Percentiles rank a stretch among this genome's conserved stretches.
These are phyloP conservation scores for Bicyclus anynana DNA, from an alignment of 1,140 invertebrate species.

Conservation along the genomic window DNA sequence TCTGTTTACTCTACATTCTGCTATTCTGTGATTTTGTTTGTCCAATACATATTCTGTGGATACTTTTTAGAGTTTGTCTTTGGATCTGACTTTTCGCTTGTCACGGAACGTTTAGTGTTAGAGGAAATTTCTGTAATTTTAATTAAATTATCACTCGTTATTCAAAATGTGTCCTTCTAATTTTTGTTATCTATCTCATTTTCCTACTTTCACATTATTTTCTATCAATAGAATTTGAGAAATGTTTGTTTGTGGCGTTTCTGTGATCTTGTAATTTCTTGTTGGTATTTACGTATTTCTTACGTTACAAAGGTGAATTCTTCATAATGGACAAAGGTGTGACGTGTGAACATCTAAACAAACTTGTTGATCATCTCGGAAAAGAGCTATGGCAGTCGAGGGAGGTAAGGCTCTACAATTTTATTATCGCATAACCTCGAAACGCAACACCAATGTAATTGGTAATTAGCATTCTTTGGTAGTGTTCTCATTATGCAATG, in stretches of 20 bases:
- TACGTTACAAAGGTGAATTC: slow-evolving; percentile 36
- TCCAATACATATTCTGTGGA: too few species aligned
- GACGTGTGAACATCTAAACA: slow-evolving; percentile 72
- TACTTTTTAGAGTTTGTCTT: slow-evolving; percentile 7
- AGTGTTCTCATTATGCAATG: slow-evolving; percentile 59
- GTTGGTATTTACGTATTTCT: slow-evolving; percentile 49
- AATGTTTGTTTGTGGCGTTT: slow-evolving; percentile 63
- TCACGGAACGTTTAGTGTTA: slow-evolving; percentile 68
- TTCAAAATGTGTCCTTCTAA: slow-evolving; percentile 50
- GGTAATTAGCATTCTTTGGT: slow-evolving; percentile 55
- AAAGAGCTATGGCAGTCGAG: slow-evolving; percentile 66
- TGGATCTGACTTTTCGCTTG: slow-evolving; percentile 66
- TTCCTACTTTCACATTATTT: slow-evolving; percentile 26
- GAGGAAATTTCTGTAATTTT: slow-evolving; percentile 70
- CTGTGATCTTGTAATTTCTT: slow-evolving; percentile 51
- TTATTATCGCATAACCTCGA: slow-evolving; percentile 60
- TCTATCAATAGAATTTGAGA: slow-evolving; percentile 43
- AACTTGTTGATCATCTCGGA: slow-evolving; percentile 53
- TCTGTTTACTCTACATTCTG: too few species aligned
- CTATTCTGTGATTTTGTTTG: too few species aligned
- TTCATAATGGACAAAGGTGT: slow-evolving; percentile 66
- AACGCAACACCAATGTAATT: slow-evolving; percentile 48
- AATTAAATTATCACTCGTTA: slow-evolving; percentile 63
- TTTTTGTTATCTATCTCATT: slow-evolving; percentile 29
- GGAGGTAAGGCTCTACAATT: slow-evolving; percentile 52